phyloP scores from a whole-genome alignment of 2,797 vertebrate species.

The Pelodytes ibericus region DNA sequence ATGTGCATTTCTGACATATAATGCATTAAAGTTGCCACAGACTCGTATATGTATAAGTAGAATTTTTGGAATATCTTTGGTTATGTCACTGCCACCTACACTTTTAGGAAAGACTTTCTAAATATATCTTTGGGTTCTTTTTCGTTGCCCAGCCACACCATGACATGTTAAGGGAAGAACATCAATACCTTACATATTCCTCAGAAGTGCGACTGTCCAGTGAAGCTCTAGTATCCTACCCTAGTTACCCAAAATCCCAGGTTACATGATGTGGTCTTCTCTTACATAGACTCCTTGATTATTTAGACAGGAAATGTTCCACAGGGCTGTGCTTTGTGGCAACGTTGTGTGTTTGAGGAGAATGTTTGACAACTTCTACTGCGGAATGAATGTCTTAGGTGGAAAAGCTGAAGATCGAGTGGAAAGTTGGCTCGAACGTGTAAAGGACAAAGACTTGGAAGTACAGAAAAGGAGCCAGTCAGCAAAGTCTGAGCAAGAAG shows the following conservation, averaged over 20 bases:
- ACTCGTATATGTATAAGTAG: too few species aligned
- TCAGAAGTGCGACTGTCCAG: background rate
- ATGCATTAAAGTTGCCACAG: too few species aligned
- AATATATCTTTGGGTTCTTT: too few species aligned
- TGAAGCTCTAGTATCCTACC: background rate
- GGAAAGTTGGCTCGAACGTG: slow-evolving; percentile 40
- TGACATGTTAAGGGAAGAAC: too few species aligned
- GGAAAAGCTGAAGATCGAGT: slow-evolving; percentile 41
- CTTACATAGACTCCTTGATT: slow-evolving; percentile 25
- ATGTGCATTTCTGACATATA: too few species aligned
- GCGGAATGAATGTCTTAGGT: slow-evolving; percentile 45
- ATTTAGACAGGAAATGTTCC: slow-evolving; percentile 26
- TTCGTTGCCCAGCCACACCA: too few species aligned
- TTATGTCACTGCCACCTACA: too few species aligned
- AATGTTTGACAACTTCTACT: slow-evolving; percentile 48
- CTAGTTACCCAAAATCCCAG: background rate
- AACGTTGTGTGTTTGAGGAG: slow-evolving; percentile 15
- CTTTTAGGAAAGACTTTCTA: too few species aligned
- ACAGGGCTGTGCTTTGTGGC: slow-evolving; percentile 18
- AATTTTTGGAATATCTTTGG: too few species aligned
- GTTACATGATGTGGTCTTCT: slow-evolving; percentile 2
- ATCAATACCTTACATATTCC: too few species aligned
- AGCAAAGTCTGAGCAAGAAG: slow-evolving; percentile 20
- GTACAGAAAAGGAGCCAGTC: slow-evolving; percentile 39
- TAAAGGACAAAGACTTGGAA: slow-evolving; percentile 43